Percentiles rank a stretch among this genome's conserved stretches.
phyloP scores from a whole-genome alignment of 2,797 vertebrate species.

The Crax fasciolata region DNA sequence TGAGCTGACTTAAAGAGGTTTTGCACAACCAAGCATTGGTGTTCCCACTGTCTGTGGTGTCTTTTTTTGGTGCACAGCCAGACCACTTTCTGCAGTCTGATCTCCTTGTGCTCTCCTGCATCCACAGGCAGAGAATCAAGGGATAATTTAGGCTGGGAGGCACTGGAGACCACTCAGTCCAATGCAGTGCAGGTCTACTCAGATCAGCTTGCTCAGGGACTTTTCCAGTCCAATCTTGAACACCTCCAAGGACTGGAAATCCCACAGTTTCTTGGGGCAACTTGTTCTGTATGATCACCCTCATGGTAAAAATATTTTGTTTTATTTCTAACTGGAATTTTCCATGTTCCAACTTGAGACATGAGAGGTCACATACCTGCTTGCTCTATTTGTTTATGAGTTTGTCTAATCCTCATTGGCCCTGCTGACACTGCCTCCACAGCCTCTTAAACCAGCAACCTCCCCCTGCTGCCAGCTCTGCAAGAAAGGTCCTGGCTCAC shows the following conservation, averaged over 20 bases:
- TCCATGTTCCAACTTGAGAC: constrained; percentile 40
- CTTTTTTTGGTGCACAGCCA: not conserved
- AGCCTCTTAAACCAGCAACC: not conserved
- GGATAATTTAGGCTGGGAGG: not conserved
- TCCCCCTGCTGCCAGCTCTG: not conserved
- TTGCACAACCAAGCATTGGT: too few species aligned
- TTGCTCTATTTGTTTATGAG: constrained; percentile 50
- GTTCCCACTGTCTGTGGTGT: not conserved
- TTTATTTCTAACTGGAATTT: constrained; percentile 38
- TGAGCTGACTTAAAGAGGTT: not conserved
- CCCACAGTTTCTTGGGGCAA: not conserved
- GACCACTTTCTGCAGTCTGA: not conserved
- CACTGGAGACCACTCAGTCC: not conserved
- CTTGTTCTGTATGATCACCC: not conserved
- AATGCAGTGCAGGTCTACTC: not conserved
- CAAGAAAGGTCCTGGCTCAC: not conserved
- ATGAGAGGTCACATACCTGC: constrained; percentile 55
- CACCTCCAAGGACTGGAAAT: not conserved
- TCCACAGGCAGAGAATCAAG: not conserved
- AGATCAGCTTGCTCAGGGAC: not conserved
- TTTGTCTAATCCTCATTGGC: constrained; percentile 21
- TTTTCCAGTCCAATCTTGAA: not conserved
- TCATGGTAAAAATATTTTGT: constrained; percentile 41
- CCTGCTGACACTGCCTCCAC: not conserved
- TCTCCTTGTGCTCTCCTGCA: not conserved